A percentile compares a stretch with the other conserved stretches of the same genome.
Evolutionary conservation across 2,888 invertebrate genomes (phyloP).

Genomic region (Rhamphomyia laevipes): DNA sequence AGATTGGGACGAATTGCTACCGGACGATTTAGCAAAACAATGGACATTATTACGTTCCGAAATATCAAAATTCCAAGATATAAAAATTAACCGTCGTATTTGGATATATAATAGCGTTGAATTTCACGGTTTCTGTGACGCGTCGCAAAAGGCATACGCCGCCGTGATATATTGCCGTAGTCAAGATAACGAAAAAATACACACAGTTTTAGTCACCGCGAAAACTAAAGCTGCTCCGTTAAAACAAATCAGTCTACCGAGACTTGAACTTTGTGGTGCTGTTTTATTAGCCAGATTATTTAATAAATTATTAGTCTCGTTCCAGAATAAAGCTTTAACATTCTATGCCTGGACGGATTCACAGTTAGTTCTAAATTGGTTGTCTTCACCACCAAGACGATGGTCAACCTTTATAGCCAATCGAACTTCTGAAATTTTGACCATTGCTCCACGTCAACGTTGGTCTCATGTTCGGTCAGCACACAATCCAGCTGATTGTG

Average conservation of each 20-base stretch:
- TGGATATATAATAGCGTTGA: no score
- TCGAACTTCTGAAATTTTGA: conserved; percentile 12
- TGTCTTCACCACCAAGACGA: conserved; percentile 13
- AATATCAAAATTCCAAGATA: no score
- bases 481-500: conserved; percentile 16
- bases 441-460: conserved; percentile 6
- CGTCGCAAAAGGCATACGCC: conserved; percentile 11
- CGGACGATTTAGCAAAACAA: background rate
- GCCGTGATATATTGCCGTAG: no score
- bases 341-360: conserved; percentile 21
- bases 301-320: no score
- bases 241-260: conserved; percentile 8
- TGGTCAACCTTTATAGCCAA: conserved; percentile 15
- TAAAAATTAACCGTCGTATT: no score
- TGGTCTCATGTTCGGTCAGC: conserved; percentile 13
- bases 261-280: conserved; percentile 11
- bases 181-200: no score
- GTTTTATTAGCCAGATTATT: conserved; percentile 1
- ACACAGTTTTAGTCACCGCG: no score
- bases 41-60: background rate
- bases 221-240: no score
- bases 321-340: background rate
- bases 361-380: conserved; percentile 22
- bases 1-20: background rate
- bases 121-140: conserved; percentile 5